A percentile compares a stretch with the other conserved stretches of the same genome.
phyloP scores from a whole-genome alignment of 2,888 invertebrate species.

The Nasonia oneida region DNA sequence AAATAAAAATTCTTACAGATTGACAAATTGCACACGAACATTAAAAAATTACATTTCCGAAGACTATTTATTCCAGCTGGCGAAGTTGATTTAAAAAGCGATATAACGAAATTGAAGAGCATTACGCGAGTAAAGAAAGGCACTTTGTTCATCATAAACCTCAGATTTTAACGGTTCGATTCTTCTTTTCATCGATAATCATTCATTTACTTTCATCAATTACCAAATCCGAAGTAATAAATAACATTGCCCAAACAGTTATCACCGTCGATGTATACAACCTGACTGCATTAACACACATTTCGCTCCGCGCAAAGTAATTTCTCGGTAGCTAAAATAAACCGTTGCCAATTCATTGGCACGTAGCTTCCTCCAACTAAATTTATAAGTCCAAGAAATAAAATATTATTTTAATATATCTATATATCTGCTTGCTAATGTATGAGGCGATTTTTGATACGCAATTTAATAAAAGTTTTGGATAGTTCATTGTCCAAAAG shows the following conservation, averaged over 20 bases:
- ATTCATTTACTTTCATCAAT: background rate
- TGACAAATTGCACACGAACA: background rate
- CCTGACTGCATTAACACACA: background rate
- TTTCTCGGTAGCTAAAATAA: background rate
- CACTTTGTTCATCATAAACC: too few relatives aligned
- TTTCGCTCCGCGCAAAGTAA: background rate
- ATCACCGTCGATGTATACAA: background rate
- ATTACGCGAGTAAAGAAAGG: background rate
- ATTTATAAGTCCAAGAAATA: too few relatives aligned
- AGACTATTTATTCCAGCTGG: background rate
- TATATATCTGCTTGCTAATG: too few relatives aligned
- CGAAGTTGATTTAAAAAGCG: background rate
- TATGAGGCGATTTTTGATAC: too few relatives aligned
- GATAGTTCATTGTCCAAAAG: too few relatives aligned
- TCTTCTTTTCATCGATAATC: too few relatives aligned
- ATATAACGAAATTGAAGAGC: background rate
- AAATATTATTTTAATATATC: too few relatives aligned
- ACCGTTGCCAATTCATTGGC: too few relatives aligned
- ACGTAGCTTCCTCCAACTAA: too few relatives aligned
- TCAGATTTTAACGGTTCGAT: too few relatives aligned
- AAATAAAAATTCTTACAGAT: background rate
- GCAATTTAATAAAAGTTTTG: too few relatives aligned
- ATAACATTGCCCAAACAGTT: constrained; percentile 29
- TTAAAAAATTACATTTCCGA: background rate
- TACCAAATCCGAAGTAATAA: constrained; percentile 29